These are phyloP conservation scores for Drosophila gunungcola DNA, from an alignment of 1,140 invertebrate species.

Conservation along the genomic window DNA sequence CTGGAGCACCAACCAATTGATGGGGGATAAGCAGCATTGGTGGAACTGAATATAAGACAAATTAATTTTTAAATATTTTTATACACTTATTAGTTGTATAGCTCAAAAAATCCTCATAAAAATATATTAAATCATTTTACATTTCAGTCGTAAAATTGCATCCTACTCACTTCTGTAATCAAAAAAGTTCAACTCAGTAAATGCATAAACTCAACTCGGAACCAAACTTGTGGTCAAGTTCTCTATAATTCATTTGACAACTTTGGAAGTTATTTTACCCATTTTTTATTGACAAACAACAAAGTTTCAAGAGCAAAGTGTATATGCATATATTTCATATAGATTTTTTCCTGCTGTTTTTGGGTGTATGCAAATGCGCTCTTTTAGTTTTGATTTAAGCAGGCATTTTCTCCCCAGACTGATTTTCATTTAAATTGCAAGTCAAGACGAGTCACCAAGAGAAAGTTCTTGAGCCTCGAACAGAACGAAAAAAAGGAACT, in stretches of 20 bases:
- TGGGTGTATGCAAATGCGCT: slow-evolving; percentile 55
- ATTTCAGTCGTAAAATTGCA: background rate
- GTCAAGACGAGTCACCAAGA: slow-evolving; percentile 21
- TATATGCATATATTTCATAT: slow-evolving; percentile 24
- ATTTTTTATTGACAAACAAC: slow-evolving; percentile 28
- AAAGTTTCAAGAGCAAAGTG: slow-evolving; percentile 21
- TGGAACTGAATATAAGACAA: slow-evolving; percentile 55
- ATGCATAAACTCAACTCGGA: slow-evolving; percentile 20
- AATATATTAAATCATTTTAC: slow-evolving; percentile 1
- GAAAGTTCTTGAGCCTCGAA: slow-evolving; percentile 52
- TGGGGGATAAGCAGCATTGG: slow-evolving; percentile 84
- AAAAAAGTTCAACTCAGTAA: slow-evolving; percentile 25
- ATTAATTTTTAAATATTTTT: background rate
- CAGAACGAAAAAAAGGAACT: slow-evolving; percentile 31
- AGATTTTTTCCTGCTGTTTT: slow-evolving; percentile 17
- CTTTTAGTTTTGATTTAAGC: slow-evolving; percentile 43
- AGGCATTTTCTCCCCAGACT: slow-evolving; percentile 39
- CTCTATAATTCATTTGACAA: slow-evolving; percentile 30
- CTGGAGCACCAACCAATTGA: slow-evolving; percentile 90
- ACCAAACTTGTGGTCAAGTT: slow-evolving; percentile 23
- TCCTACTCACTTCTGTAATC: slow-evolving; percentile 18
- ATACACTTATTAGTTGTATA: too few species aligned
- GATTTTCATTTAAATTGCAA: slow-evolving; percentile 76
- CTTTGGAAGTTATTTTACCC: slow-evolving; percentile 11
- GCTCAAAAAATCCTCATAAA: background rate